These are phyloP conservation scores for Astyanax mexicanus DNA, from an alignment of 2,797 vertebrate species.

Conservation along the genomic window DNA sequence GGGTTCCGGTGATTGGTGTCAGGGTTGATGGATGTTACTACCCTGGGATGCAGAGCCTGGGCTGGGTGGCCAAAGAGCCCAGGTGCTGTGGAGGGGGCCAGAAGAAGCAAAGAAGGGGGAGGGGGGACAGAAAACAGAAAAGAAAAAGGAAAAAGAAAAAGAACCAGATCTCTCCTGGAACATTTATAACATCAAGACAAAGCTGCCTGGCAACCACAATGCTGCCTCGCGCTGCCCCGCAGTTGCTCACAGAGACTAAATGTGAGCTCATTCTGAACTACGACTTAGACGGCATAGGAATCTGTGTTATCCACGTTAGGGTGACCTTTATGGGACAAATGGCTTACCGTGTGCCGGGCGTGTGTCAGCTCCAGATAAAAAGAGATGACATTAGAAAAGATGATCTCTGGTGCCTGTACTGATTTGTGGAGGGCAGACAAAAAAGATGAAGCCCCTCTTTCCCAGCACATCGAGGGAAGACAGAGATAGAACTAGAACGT, in stretches of 20 bases:
- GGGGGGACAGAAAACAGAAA: too few relatives aligned
- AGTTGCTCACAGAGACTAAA: constrained; percentile 22
- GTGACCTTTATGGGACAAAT: constrained; percentile 61
- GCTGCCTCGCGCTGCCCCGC: constrained; percentile 7
- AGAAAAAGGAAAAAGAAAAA: constrained; percentile 26
- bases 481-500: constrained; percentile 24
- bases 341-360: constrained; percentile 36
- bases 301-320: constrained; percentile 42
- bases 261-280: constrained; percentile 17
- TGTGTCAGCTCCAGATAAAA: constrained; percentile 58
- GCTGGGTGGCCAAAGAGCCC: constrained; percentile 55
- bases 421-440: constrained; percentile 45
- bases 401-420: constrained; percentile 54
- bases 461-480: constrained; percentile 1
- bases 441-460: constrained; percentile 30
- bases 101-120: constrained; percentile 20
- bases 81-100: constrained; percentile 52
- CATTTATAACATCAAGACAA: constrained; percentile 37
- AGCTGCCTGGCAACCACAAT: constrained; percentile 9
- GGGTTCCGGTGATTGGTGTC: constrained; percentile 61
- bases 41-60: constrained; percentile 53
- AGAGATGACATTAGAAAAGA: constrained; percentile 57
- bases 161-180: constrained; percentile 29
- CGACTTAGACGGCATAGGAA: constrained; percentile 32
- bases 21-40: constrained; percentile 60